These are phyloP conservation scores for Pseudomugil gertrudae DNA, from an alignment of 2,797 vertebrate genomes.

Conservation along the genomic window DNA sequence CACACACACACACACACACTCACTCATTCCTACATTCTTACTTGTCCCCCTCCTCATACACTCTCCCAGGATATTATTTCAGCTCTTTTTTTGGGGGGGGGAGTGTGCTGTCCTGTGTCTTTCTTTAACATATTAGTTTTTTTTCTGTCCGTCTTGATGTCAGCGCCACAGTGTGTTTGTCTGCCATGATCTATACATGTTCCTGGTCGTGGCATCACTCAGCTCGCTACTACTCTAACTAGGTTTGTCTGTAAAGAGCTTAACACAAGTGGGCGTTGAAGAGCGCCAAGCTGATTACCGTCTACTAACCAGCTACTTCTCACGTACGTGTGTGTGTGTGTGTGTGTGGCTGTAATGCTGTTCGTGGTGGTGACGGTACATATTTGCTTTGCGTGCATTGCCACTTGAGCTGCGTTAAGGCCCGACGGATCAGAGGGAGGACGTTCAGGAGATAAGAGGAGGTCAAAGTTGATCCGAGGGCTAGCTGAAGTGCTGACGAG, in stretches of 20 bases:
- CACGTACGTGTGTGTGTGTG: conserved; percentile 33
- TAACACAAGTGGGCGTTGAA: conserved; percentile 67
- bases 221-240: conserved; percentile 61
- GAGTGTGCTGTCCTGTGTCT: too few species aligned
- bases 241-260: conserved; percentile 79
- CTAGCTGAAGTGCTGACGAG: conserved; percentile 35
- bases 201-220: conserved; percentile 32
- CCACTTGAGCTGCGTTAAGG: background rate
- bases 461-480: conserved; percentile 50
- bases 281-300: conserved; percentile 78
- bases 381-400: conserved; percentile 20
- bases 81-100: conserved; percentile 39
- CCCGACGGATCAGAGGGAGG: conserved; percentile 33
- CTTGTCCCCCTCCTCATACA: conserved; percentile 53
- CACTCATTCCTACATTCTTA: too few species aligned
- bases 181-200: conserved; percentile 21
- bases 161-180: conserved; percentile 42
- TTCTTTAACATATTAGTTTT: too few species aligned
- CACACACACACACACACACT: conserved; percentile 51
- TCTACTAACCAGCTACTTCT: conserved; percentile 76
- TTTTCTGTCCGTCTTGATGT: background rate
- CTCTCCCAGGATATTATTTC: conserved; percentile 48
- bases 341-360: conserved; percentile 11
- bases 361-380: conserved; percentile 34
- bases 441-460: conserved; percentile 19